Percentiles rank a stretch among this genome's conserved stretches.
Conservation (phyloP, 1,140 invertebrate genomes). For the Drosophila sp. region DNA sequence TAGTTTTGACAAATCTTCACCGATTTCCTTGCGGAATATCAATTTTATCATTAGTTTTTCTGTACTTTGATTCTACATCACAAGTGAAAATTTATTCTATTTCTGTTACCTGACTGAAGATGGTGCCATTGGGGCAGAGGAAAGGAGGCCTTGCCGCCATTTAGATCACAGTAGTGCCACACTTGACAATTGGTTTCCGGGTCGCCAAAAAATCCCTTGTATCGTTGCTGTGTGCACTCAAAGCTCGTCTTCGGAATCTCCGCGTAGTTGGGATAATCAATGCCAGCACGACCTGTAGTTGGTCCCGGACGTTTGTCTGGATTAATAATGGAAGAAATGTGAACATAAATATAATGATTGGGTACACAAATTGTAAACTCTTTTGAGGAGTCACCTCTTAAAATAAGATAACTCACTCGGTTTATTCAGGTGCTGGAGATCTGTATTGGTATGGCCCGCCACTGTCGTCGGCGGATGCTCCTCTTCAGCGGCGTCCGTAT, state of each 20-base stretch:
- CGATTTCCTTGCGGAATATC: too few species aligned
- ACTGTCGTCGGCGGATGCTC: slow-evolving; percentile 14
- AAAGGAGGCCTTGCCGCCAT: slow-evolving; percentile 95
- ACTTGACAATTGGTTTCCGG: slow-evolving; percentile 94
- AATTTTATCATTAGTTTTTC: too few species aligned
- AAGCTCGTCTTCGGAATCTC: slow-evolving; percentile 92
- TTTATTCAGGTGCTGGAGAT: slow-evolving; percentile 38
- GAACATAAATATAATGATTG: too few species aligned
- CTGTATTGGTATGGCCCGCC: slow-evolving; percentile 33
- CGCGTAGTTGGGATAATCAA: slow-evolving; percentile 93
- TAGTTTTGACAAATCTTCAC: too few species aligned
- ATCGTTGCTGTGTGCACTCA: slow-evolving; percentile 92
- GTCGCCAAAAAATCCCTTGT: slow-evolving; percentile 96
- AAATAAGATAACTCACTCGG: slow-evolving; percentile 59
- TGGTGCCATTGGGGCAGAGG: slow-evolving; percentile 95
- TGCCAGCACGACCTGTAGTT: slow-evolving; percentile 90
- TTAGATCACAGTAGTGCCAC: slow-evolving; percentile 96
- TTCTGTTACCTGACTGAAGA: slow-evolving; percentile 95
- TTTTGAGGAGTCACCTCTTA: background rate
- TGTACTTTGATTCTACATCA: too few species aligned
- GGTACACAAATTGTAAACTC: too few species aligned
- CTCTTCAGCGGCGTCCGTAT: slow-evolving; percentile 48
- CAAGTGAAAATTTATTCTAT: too few species aligned
- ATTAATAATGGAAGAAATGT: too few species aligned
- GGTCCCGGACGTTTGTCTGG: slow-evolving; percentile 78